Base-by-base conservation (phyloP, 2,113 vertebrate genomes). In the Trogon melanurus region DNA sequence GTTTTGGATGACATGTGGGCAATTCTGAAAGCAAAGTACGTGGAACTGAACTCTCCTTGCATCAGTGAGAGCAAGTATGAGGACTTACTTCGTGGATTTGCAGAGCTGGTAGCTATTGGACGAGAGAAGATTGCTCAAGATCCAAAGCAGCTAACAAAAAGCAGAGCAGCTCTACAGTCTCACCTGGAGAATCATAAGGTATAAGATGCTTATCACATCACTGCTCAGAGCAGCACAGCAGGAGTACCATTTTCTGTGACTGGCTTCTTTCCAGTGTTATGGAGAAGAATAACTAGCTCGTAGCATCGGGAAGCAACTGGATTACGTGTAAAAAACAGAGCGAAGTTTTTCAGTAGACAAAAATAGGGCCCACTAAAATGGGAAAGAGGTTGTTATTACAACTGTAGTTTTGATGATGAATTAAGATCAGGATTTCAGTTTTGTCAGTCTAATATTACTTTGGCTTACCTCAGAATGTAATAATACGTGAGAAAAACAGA, bases 181-280 rank as follows among this genome's bases (percentile, higher is more conserved):
- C 96, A 97, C 62, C 85, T 99, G 76, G 70, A 95, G 84, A 96
- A 97, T 53, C 98, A 99, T 50, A 98, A 97, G 98, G 99, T 99
- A 96, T 80, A 60, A 73, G 16, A 38, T 60, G 26, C 27, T 67
- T 56, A 13, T 72, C 19, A 13, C 62, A 74, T 38, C 18, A 13
- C 1, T 19, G 22, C 26, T 88, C 26, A 22, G n/a, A 71, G 58
- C 60, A 75, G 29, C 64, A 26, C 0, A 36, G 75, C 58, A 54
- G 64, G 48, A 69, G 38, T 26, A 26, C 36, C 53, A 2, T 26
- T 75, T 88, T 73, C 80, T 83, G 47, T 71, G 22, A 22, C 34
- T 74, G 26, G 9, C 48, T 89, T 81, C 70, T 71, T 32, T 76
- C 19, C 44, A 51, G 78, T 44, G 41, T 50, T 30, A 18, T 4